Base-by-base conservation (phyloP, 2,797 vertebrate genomes). In the Coregonus sp. region DNA sequence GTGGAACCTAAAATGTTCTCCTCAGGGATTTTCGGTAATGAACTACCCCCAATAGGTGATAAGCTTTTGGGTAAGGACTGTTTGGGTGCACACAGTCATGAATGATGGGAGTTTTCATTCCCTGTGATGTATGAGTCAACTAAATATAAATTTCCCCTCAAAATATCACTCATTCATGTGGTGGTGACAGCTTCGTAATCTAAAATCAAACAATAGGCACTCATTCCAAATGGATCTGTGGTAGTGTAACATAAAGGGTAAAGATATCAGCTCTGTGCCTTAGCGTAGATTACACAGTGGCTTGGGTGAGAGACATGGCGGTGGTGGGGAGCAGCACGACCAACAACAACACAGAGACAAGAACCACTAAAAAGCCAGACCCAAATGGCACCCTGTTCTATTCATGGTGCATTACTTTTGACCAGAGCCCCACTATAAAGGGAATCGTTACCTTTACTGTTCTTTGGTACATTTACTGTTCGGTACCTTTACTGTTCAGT, bases 171-270 rank as follows among this genome's bases (percentile, higher is more conserved):
- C 1, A 56, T 51, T 16, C 1, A 20, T n/a, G 35, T 59, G n/a
- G 56, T 47, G 14, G 16, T 31, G 25, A 5, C 33, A 5, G 3
- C 4, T n/a, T 25, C 61, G 25, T 74, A 31, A 74, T 63, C 35
- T 61, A n/a, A 74, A 47, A 63, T 63, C 72, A 65, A 74, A 74
- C 59, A 65, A 33, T 40, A 18, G 16, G 11, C 33, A 29, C 72
- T 73, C 52, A n/a, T 61, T 61, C 54, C 56, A 37, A 35, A 40
- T 37, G 54, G 51, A 56, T 35, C 31, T 33, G 54, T 35, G 9
- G 54, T 40, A 14, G 35, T 61, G 33, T 11, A 18, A 56, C 52
- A 31, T 37, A 61, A n/a, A 61, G 16, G 12, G 54, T 15, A 4
- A 40, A 61, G 59, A 31, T 63, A 35, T 33, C 2, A 35, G 61